Conservation (phyloP, 2,113 vertebrate species). For the Phalacrocorax brasilianus region DNA sequence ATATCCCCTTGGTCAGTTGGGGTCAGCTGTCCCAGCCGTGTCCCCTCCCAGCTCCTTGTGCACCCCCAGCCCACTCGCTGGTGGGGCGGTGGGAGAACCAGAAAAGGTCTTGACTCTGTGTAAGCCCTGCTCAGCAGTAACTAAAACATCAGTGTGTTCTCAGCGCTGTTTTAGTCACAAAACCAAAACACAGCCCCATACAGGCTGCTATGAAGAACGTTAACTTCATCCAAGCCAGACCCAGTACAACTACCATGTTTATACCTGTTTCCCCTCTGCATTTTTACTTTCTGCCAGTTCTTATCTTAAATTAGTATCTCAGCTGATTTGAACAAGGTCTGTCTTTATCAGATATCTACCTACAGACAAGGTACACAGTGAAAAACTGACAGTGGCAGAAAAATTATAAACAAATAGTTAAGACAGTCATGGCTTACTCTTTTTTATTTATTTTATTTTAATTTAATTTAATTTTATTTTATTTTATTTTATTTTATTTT, state of each 20-base stretch:
- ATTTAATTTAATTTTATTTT: not conserved
- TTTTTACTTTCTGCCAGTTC: not conserved
- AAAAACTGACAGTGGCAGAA: not conserved
- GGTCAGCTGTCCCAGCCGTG: not conserved
- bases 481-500: not conserved
- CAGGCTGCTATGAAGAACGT: not conserved
- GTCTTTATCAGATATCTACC: not conserved
- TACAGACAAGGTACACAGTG: not conserved
- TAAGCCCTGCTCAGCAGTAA: not conserved
- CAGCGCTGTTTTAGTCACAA: not conserved
- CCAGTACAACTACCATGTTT: not conserved
- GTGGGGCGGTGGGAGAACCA: not conserved
- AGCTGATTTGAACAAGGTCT: not conserved
- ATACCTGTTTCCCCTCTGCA: not conserved
- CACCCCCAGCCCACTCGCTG: rapidly evolving
- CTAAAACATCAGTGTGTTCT: rapidly evolving
- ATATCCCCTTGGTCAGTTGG: not conserved
- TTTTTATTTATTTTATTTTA: not conserved
- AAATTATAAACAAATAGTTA: not conserved
- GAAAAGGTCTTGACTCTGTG: not conserved
- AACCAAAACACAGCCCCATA: not conserved
- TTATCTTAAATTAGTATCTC: not conserved
- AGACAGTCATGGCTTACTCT: not conserved
- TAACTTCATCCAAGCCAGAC: not conserved
- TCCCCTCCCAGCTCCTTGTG: not conserved